Conservation (phyloP, 2,113 vertebrate species). For the Eptesicus fuscus region DNA sequence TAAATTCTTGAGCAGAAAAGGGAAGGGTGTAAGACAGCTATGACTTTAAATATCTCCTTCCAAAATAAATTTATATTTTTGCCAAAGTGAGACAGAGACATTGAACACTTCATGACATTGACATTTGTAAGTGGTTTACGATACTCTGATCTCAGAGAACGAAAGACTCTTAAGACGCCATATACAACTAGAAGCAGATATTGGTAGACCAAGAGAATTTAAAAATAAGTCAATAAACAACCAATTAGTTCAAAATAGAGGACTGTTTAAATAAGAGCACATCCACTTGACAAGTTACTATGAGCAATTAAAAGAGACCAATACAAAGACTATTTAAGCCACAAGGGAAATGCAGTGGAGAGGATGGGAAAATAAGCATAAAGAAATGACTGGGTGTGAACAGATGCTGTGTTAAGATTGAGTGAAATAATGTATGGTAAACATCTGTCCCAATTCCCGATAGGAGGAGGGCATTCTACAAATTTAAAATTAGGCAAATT, state of each 20-base stretch:
- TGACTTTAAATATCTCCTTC: constrained; percentile 18
- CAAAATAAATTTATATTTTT: constrained; percentile 12
- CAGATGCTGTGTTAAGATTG: constrained; percentile 49
- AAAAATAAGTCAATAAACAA: background rate
- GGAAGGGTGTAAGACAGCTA: background rate
- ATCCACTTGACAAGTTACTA: background rate
- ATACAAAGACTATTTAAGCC: constrained; percentile 20
- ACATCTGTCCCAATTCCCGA: constrained; percentile 52
- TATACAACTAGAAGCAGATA: background rate
- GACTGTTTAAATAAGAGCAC: constrained; percentile 3
- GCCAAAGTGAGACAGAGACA: background rate
- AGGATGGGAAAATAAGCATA: background rate
- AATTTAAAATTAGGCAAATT: constrained; percentile 37
- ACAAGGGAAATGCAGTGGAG: constrained; percentile 27
- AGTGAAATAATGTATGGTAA: constrained; percentile 27
- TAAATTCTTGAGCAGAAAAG: constrained; percentile 35
- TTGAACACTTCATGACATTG: background rate
- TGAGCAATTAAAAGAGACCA: constrained; percentile 22
- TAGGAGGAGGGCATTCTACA: background rate
- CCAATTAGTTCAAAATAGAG: constrained; percentile 7
- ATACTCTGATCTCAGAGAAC: background rate
- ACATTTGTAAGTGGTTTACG: constrained; percentile 4
- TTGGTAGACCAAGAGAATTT: background rate
- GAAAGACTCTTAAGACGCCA: background rate
- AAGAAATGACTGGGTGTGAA: background rate